These are phyloP conservation scores for Corvus moneduloides DNA, from an alignment of 2,113 vertebrate genomes.

Conservation along the genomic window DNA sequence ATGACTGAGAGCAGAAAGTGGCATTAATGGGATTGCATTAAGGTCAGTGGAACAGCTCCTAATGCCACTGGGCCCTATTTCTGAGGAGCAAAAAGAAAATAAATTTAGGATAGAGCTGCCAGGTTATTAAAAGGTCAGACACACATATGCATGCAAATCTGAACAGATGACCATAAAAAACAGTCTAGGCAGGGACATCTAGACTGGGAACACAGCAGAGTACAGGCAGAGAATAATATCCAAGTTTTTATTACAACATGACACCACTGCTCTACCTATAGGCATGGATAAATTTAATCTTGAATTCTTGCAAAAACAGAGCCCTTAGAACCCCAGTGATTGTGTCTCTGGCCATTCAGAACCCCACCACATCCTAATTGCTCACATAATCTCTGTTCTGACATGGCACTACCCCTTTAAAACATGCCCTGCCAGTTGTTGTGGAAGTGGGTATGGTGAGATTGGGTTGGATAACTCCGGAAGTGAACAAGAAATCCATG, in stretches of 20 bases:
- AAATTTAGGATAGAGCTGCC: background rate
- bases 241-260: background rate
- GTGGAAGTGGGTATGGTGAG: rapidly evolving
- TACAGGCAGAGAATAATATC: background rate
- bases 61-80: background rate
- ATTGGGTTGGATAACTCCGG: background rate
- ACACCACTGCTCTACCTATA: background rate
- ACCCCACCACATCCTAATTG: rapidly evolving
- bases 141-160: background rate
- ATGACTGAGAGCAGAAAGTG: background rate
- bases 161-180: background rate
- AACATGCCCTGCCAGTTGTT: rapidly evolving
- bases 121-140: background rate
- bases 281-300: background rate
- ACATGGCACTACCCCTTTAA: rapidly evolving
- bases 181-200: background rate
- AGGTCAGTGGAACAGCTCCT: background rate
- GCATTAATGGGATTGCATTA: background rate
- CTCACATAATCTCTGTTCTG: background rate
- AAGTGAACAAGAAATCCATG: background rate
- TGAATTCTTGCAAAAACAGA: background rate
- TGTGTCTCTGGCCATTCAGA: background rate
- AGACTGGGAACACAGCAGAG: background rate
- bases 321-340: rapidly evolving
- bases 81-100: background rate